Conservation (phyloP, 1,140 invertebrate genomes). For the Drosophila subpulchrella region DNA sequence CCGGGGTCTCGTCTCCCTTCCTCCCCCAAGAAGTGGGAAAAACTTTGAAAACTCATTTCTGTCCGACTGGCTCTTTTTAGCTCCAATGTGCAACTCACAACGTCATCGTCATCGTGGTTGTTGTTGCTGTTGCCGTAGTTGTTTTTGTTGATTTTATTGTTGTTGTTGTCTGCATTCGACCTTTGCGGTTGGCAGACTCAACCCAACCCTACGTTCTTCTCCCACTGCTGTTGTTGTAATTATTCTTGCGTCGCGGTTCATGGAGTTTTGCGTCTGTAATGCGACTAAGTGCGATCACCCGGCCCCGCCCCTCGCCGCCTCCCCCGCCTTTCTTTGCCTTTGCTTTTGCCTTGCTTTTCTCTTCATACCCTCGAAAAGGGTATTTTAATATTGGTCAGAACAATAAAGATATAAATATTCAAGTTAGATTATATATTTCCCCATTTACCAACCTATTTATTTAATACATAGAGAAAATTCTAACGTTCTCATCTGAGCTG, state of each 20-base stretch:
- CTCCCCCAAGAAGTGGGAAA: slow-evolving; percentile 63
- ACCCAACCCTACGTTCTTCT: slow-evolving; percentile 65
- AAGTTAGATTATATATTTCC: neutral
- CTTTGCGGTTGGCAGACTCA: slow-evolving; percentile 68
- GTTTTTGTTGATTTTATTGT: slow-evolving; percentile 19
- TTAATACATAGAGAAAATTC: too few species aligned
- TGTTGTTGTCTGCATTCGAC: slow-evolving; percentile 70
- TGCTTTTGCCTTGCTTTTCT: slow-evolving; percentile 9
- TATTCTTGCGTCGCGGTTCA: slow-evolving; percentile 83
- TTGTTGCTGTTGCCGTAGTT: slow-evolving; percentile 10
- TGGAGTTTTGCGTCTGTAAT: slow-evolving; percentile 77
- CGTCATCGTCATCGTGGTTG: slow-evolving; percentile 37
- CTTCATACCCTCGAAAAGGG: neutral
- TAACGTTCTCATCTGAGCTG: too few species aligned
- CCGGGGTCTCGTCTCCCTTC: slow-evolving; percentile 7
- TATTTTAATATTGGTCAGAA: neutral
- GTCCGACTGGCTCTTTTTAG: slow-evolving; percentile 48
- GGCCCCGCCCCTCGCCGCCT: slow-evolving; percentile 43
- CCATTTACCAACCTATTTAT: too few species aligned
- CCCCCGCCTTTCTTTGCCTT: slow-evolving; percentile 34
- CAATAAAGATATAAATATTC: neutral
- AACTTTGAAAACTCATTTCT: slow-evolving; percentile 82
- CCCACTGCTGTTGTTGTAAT: slow-evolving; percentile 72
- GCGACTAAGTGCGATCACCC: slow-evolving; percentile 73
- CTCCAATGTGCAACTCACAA: slow-evolving; percentile 48